These are phyloP conservation scores for Nebria salina DNA, from an alignment of 2,888 invertebrate genomes.

Conservation along the genomic window DNA sequence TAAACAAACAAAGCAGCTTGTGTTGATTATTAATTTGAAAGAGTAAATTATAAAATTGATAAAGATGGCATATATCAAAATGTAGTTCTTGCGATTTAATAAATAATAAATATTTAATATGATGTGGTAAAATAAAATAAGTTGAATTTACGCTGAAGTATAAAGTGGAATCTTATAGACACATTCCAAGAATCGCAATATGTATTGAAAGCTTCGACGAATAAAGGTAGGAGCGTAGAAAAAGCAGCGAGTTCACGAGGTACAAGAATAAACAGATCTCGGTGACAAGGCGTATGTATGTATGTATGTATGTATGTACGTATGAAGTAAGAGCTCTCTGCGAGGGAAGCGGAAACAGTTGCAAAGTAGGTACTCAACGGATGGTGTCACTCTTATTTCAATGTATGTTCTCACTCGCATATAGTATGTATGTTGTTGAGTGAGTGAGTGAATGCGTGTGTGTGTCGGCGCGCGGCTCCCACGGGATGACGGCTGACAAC, in stretches of 20 bases:
- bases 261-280: slow-evolving; percentile 22
- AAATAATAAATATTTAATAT: no score
- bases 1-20: no score
- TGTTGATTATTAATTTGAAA: no score
- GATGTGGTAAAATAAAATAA: no score
- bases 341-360: slow-evolving; percentile 4
- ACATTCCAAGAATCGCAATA: slow-evolving; percentile 1
- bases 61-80: no score
- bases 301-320: background rate
- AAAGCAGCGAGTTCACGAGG: background rate
- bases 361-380: slow-evolving; percentile 32
- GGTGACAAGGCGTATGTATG: background rate
- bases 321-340: background rate
- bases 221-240: background rate
- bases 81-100: no score
- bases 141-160: no score
- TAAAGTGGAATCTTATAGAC: background rate
- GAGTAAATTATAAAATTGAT: no score
- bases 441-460: background rate
- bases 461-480: slow-evolving; percentile 18
- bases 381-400: slow-evolving; percentile 24
- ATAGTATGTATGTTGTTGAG: background rate
- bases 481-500: slow-evolving; percentile 10
- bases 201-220: background rate
- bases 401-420: background rate